Evolutionary conservation across 2,888 invertebrate species (phyloP), one percentile per base, ranked within the genome.

Genomic region (Drosophila mayaguana): DNA sequence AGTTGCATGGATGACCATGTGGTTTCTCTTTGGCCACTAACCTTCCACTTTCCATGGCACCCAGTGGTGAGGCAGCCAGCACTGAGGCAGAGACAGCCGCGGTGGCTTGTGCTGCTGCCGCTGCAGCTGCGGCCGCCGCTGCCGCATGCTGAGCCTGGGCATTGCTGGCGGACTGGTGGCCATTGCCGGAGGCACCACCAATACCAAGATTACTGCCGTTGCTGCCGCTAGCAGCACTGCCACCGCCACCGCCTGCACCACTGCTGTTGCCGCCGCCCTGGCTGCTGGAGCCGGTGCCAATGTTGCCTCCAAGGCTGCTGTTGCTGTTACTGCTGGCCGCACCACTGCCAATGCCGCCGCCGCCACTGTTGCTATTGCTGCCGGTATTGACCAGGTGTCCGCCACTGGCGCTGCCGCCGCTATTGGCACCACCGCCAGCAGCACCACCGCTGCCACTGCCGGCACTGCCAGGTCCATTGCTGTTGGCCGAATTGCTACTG

Each of bases 21-120:
- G 8, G 8, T 7, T 38, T 20, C 16, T 9, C 20, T 16, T 18
- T 28, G 55, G 20, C 3, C 42, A 72, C 81, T 80, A 71, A 93
- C 93, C 93, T 87, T 68, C 92, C 93, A 63, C 91, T 92, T 60
- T 92, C 93, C 78, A 92, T 84, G 56, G 92, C 97, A 81, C 97
- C 97, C 88, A 96, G 95, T 53, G 94, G 94, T 40, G 92, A 86
- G 38, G 88, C 72, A 12, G 81, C 68, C 25, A 89, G 65, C 8
- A 71, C 74, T 61, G 75, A 67, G 63, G 83, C 73, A 46, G 75
- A 66, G 69, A 73, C 43, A 11, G 82, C 72, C 48, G 80, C 50
- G 38, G 63, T 75, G 22, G 75, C 76, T 50, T 85, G 90, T 3
- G 80, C 88, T 7, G 88, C 73, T 18, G 78, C 65, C 14, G 81